phyloP scores from a whole-genome alignment of 2,888 invertebrate genomes.

The Boloria euphrosyne region DNA sequence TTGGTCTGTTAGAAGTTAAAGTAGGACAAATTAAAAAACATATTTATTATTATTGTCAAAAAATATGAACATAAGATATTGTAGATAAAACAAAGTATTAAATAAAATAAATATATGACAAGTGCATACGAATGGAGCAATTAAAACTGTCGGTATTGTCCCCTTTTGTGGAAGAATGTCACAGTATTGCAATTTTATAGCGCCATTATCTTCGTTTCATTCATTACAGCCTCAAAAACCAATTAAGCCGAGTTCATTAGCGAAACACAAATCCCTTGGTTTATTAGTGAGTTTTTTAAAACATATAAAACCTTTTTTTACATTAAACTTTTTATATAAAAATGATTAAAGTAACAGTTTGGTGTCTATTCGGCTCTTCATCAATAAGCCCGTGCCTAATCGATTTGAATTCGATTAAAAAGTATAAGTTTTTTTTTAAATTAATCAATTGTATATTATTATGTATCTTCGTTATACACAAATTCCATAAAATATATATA shows the following conservation, averaged over 20 bases:
- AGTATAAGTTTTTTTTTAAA: conserved; percentile 1
- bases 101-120: conserved; percentile 11
- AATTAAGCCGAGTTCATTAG: conserved; percentile 15
- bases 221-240: conserved; percentile 8
- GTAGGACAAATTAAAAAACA: no score
- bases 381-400: conserved; percentile 41
- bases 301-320: neutral
- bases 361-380: conserved; percentile 9
- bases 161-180: conserved; percentile 14
- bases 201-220: conserved; percentile 2
- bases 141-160: conserved; percentile 13
- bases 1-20: no score
- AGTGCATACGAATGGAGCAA: conserved; percentile 12
- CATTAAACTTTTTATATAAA: conserved; percentile 9
- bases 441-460: neutral
- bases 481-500: no score
- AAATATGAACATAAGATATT: neutral
- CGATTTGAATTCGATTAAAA: conserved; percentile 41
- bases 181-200: conserved; percentile 15
- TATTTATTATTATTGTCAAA: no score
- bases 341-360: neutral
- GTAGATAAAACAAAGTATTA: conserved; percentile 9
- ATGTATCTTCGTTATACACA: neutral
- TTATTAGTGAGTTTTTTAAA: no score
- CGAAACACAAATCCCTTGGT: conserved; percentile 1